phyloP scores from a whole-genome alignment of 1,140 invertebrate genomes.

The Lordiphosa collinella region DNA sequence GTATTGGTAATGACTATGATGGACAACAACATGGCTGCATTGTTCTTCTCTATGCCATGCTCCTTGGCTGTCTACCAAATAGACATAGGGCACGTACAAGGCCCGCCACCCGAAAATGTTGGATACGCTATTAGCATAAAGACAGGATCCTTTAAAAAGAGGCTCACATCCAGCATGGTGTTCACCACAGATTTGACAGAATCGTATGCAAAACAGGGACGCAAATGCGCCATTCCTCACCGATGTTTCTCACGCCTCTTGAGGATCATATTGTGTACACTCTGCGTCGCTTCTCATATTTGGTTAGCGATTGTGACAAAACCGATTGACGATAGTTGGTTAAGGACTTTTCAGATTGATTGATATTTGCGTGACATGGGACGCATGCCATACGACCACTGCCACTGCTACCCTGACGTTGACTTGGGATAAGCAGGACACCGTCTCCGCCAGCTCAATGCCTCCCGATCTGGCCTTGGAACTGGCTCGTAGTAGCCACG shows the following conservation, averaged over 20 bases:
- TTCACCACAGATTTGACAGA: conserved; percentile 89
- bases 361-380: conserved; percentile 98
- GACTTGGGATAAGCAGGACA: conserved; percentile 80
- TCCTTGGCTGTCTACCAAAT: conserved; percentile 90
- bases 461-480: conserved; percentile 84
- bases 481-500: conserved; percentile 86
- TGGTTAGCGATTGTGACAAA: conserved; percentile 88
- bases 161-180: conserved; percentile 96
- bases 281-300: conserved; percentile 84
- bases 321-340: conserved; percentile 91
- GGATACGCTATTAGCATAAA: conserved; percentile 95
- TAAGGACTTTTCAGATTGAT: conserved; percentile 95
- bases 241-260: conserved; percentile 85
- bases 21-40: conserved; percentile 93
- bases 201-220: conserved; percentile 89
- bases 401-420: conserved; percentile 58
- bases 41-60: conserved; percentile 85
- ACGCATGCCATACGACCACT: conserved; percentile 85
- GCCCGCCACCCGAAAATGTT: conserved; percentile 96
- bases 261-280: conserved; percentile 63
- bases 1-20: conserved; percentile 98
- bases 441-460: conserved; percentile 78
- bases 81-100: conserved; percentile 98
- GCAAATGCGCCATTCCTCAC: conserved; percentile 86
- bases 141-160: conserved; percentile 93